Evolutionary conservation across 1,140 invertebrate species (phyloP), one percentile per base, ranked within the genome.

Genomic region (Rhopalosiphum padi): DNA sequence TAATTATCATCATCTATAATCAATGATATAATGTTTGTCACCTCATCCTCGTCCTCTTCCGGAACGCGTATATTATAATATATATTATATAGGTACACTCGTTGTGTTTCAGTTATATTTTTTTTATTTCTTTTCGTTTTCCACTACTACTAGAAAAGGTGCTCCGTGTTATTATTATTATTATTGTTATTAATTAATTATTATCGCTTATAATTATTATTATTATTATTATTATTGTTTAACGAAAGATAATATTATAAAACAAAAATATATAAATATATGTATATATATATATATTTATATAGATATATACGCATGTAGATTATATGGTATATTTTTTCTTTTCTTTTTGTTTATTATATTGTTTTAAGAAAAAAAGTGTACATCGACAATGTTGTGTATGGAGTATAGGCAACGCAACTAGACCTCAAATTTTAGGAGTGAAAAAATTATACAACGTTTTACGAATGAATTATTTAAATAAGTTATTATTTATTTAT

Each of bases 181-280:
- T 83, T 51, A 51, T 51, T 51, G 48, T 51, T 51, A 85, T 85
- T 41, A 37, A 86, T 30, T 46, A 30, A 43, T 86, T 86, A 86
- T 86, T 86, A 86, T 86, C 85, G 85, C 85, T 86, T 87, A 87
- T 87, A 51, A 48, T 87, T 87, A 86, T 87, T 87, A 87, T 48
- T 46, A 48, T 48, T 87, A 88, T 87, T 48, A 87, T 87, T 51
- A 87, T 87, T 87, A 88, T 88, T 88, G 86, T 88, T 88, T 88
- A 88, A 88, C 86, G 48, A 88, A 48, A 88, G 46, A 48, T 87
- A 88, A 88, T 88, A 88, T 88, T 88, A 48, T 88, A 51, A 88
- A n/a, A 88, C 46, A 88, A 88, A 51, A 35, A 88, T 23, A 88
- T 35, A 88, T 35, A 88, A 23, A 46, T n/a, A 87, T n/a, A 87